Evolutionary conservation across 2,888 invertebrate species (phyloP), one percentile per base, ranked within the genome.

Genomic region (Linnaemya tessellans): DNA sequence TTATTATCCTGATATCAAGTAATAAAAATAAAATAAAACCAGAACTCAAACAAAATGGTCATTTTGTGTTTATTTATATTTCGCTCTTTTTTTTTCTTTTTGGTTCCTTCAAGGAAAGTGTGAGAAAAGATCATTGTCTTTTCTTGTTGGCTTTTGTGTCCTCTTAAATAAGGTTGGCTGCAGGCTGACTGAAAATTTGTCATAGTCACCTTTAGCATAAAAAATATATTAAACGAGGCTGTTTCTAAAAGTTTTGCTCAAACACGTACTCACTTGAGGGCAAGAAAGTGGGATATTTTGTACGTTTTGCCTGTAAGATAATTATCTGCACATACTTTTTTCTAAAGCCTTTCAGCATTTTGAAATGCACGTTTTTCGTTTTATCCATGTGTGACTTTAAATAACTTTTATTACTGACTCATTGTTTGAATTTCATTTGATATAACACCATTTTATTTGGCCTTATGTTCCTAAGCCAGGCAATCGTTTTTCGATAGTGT

Each of bases 141-240:
- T 38, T 56, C 25, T 80, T 35, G 11, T 58, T 41, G 62, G 38
- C 65, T 41, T 38, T 67, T 51, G 15, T 62, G 46, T 35, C 11
- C n/a, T 75, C 56, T 41, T 78, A 51, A 67, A 60, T 67, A 56
- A 60, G 41, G 49, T 60, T 60, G 41, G 67, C 51, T 74, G 56
- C 49, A 60, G 74, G 62, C 7, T 9, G 49, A 58, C 38, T 46
- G 13, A 60, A 38, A 70, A 56, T n/a, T 80, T 80, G 22, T 73
- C 49, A 56, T 30, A 74, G 73, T 80, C 80, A 80, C 81, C 67
- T 81, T 81, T 20, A 41, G 25, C 49, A 30, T 0, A 15, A 35
- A 18, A 54, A n/a, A 9, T 1, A 51, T 1, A 20, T 10, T 10
- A 22, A 46, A 77, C 46, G 67, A 58, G 46, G 67, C 0, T 7